Conservation (phyloP, 2,888 invertebrate species). For the Peribatodes rhomboidaria region DNA sequence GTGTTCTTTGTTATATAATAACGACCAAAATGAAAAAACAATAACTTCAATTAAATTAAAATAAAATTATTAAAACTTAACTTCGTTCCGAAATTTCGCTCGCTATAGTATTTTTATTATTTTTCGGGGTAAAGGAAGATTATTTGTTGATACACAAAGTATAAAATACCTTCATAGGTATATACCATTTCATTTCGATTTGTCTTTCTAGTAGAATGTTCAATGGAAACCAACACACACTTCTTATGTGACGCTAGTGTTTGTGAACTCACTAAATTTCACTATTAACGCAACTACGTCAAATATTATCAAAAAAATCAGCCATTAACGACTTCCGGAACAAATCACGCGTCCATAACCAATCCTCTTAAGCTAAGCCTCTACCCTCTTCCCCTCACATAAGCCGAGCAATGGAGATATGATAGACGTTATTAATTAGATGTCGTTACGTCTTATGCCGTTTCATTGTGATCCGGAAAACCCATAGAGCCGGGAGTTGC, state of each 20-base stretch:
- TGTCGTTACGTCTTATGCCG: constrained; percentile 82
- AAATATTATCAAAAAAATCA: constrained; percentile 67
- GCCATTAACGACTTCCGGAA: constrained; percentile 72
- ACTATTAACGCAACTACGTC: constrained; percentile 31
- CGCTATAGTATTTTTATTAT: too few relatives aligned
- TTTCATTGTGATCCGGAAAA: constrained; percentile 79
- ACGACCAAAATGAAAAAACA: not conserved
- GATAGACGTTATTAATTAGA: constrained; percentile 86
- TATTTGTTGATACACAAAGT: too few relatives aligned
- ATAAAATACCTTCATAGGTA: too few relatives aligned
- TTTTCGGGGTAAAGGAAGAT: too few relatives aligned
- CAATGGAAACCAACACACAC: too few relatives aligned
- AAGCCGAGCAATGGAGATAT: constrained; percentile 83
- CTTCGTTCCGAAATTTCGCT: too few relatives aligned
- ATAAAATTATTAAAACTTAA: too few relatives aligned
- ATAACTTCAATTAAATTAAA: not conserved
- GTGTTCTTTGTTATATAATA: constrained; percentile 17
- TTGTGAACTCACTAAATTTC: constrained; percentile 1
- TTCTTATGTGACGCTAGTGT: too few relatives aligned
- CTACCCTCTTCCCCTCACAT: constrained; percentile 58
- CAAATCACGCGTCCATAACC: constrained; percentile 80
- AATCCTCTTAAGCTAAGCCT: constrained; percentile 82
- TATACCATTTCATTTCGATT: too few relatives aligned
- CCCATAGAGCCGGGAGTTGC: constrained; percentile 65
- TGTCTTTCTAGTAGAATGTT: too few relatives aligned